phyloP scores from a whole-genome alignment of 2,113 vertebrate genomes.

The Alligator mississippiensis region DNA sequence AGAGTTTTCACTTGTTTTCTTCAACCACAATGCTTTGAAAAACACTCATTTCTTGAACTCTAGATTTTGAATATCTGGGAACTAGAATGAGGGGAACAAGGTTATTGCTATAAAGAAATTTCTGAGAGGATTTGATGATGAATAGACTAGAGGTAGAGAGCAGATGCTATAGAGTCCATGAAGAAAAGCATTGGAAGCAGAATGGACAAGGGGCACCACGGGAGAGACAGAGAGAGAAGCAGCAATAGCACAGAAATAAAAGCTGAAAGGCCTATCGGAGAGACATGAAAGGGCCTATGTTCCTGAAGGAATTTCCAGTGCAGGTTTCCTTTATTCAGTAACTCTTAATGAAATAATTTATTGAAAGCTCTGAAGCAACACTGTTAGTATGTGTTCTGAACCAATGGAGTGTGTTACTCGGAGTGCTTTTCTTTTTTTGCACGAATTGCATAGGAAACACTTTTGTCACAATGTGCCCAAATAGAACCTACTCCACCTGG shows the following conservation, averaged over 20 bases:
- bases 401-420: slow-evolving; percentile 54
- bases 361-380: slow-evolving; percentile 55
- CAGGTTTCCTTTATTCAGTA: slow-evolving; percentile 59
- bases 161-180: slow-evolving; percentile 22
- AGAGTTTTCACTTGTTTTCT: slow-evolving; percentile 18
- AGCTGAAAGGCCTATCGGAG: slow-evolving; percentile 27
- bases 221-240: slow-evolving; percentile 26
- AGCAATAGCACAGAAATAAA: slow-evolving; percentile 56
- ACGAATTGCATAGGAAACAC: slow-evolving; percentile 61
- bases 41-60: slow-evolving; percentile 30
- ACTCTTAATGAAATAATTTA: slow-evolving; percentile 64
- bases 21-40: slow-evolving; percentile 37
- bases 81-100: not conserved
- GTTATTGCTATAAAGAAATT: not conserved
- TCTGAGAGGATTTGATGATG: slow-evolving; percentile 46
- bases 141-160: not conserved
- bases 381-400: slow-evolving; percentile 61
- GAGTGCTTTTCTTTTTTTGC: slow-evolving; percentile 61
- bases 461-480: not conserved
- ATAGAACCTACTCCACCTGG: slow-evolving; percentile 12
- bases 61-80: not conserved
- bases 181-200: slow-evolving; percentile 26
- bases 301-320: slow-evolving; percentile 67
- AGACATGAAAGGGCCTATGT: slow-evolving; percentile 62
- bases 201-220: slow-evolving; percentile 19